Base-by-base conservation (phyloP, 2,888 invertebrate species). In the Cyaniris semiargus region DNA sequence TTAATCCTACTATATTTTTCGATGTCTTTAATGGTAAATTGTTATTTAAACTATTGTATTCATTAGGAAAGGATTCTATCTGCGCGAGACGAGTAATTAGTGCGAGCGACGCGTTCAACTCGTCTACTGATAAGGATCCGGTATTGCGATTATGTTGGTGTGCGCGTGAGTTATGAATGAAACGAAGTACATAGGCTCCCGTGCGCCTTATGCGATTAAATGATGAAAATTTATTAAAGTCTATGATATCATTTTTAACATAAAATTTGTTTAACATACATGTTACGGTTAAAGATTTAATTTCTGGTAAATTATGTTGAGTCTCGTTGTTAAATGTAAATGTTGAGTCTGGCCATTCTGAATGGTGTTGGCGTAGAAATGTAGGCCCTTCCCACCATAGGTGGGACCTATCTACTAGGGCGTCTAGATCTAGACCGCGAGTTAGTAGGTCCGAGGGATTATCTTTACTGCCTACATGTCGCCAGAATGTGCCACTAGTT, bases 391-490 rank as follows among this genome's bases (percentile, higher is more conserved):
- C 15, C 70, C 70, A 70, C 70, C 70, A 70, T 15, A 70, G 8
- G 31, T 70, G 53, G 10, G 53, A 53, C 53, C 53, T 53, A 53
- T 53, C 53, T 1, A 53, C 53, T 18, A 53, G 18, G 10, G 53
- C 53, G 18, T 53, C 53, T 15, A 53, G 53, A 53, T 18, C 18
- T 53, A 31, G 7, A 27, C 27, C 31, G 27, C 31, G 27, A 1
- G 27, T 27, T 15, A 70, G 7, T 34, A 34, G 34, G 34, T 70
- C 70, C 23, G 70, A 31, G 31, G 70, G 70, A 18, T 70, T 70
- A 6, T 70, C 27, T 70, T 34, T 70, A 31, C 3, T 31, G 3
- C 66, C 15, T 10, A 83, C 78, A 77, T 34, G 34, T 34, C 34
- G 34, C 34, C 34, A 34, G 34, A 34, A 34, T 34, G 34, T 34